A percentile compares a stretch with the other conserved stretches of the same genome.
These are phyloP conservation scores for Pristionchus exspectatus DNA, from an alignment of 2,888 invertebrate species.

Conservation along the genomic window DNA sequence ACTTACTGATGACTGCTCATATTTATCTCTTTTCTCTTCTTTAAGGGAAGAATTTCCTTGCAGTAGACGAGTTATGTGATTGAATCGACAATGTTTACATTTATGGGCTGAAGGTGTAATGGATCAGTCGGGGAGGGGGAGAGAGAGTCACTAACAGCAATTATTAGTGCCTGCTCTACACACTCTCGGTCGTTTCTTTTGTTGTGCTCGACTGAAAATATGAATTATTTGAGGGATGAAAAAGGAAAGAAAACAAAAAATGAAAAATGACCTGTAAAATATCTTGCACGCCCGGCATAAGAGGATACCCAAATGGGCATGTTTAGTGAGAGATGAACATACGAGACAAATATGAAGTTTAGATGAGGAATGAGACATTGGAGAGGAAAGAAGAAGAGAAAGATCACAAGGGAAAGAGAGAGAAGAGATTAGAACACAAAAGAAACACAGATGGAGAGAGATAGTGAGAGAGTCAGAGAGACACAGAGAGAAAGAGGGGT, in stretches of 20 bases:
- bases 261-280: background rate
- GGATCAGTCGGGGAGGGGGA: background rate
- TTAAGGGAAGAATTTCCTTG: background rate
- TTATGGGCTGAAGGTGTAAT: background rate
- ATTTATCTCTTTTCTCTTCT: background rate
- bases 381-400: background rate
- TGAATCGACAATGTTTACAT: slow-evolving; percentile 4
- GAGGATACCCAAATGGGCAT: slow-evolving; percentile 26
- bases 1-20: background rate
- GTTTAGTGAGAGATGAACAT: slow-evolving; percentile 7
- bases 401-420: background rate
- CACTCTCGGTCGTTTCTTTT: background rate
- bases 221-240: background rate
- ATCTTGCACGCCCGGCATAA: slow-evolving; percentile 33
- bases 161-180: slow-evolving; percentile 24
- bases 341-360: slow-evolving; percentile 30
- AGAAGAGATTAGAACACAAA: background rate
- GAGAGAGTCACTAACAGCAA: background rate
- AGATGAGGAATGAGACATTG: background rate
- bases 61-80: background rate
- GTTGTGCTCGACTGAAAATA: slow-evolving; percentile 17
- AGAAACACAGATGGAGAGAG: background rate
- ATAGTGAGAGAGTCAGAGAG: background rate
- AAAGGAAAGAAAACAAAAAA: background rate
- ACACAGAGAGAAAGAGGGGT: background rate